phyloP scores from a whole-genome alignment of 2,888 invertebrate genomes.

The Catonia carolina region DNA sequence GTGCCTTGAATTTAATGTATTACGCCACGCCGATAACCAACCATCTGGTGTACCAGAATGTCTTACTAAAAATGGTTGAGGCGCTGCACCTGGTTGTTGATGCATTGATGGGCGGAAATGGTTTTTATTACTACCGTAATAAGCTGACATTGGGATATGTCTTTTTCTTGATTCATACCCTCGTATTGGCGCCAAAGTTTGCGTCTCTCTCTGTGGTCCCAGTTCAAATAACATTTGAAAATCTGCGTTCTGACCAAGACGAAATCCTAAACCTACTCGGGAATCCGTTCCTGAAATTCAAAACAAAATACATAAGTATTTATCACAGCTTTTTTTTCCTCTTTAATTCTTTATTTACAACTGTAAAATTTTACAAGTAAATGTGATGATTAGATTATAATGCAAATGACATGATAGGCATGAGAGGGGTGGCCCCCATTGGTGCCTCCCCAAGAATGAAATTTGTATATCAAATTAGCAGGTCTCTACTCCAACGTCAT shows the following conservation, averaged over 20 bases:
- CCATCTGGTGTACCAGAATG: slow-evolving; percentile 15
- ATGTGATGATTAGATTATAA: too few relatives aligned
- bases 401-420: too few relatives aligned
- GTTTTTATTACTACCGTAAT: slow-evolving; percentile 14
- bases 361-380: too few relatives aligned
- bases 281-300: slow-evolving; percentile 66
- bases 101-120: neutral
- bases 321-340: too few relatives aligned
- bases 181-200: slow-evolving; percentile 45
- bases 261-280: slow-evolving; percentile 69
- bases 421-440: too few relatives aligned
- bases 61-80: neutral
- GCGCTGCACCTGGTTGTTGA: neutral
- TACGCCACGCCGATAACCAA: slow-evolving; percentile 20
- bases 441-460: too few relatives aligned
- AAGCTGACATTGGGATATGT: slow-evolving; percentile 14
- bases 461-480: too few relatives aligned
- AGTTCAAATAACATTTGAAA: slow-evolving; percentile 69
- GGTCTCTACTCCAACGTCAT: too few relatives aligned
- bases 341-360: too few relatives aligned
- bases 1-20: slow-evolving; percentile 1
- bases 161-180: slow-evolving; percentile 25
- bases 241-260: slow-evolving; percentile 74
- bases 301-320: neutral
- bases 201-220: slow-evolving; percentile 71